These are phyloP conservation scores for Drosophila setifemur DNA, from an alignment of 1,140 invertebrate species.

Conservation along the genomic window DNA sequence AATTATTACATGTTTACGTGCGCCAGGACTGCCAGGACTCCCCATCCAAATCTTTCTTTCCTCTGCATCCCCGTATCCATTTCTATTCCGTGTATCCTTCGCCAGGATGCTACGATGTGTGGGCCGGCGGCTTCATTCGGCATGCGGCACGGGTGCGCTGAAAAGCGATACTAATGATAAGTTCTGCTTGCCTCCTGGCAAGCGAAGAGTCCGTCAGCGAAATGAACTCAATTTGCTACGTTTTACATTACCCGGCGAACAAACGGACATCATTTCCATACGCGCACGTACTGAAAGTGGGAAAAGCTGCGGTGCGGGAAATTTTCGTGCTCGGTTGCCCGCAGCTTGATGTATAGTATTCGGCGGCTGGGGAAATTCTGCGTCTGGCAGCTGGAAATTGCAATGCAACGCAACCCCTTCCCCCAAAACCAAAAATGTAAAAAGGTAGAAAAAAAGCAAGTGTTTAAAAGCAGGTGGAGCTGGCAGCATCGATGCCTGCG, in stretches of 20 bases:
- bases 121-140: constrained; percentile 56
- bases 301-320: not conserved
- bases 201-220: constrained; percentile 45
- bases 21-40: constrained; percentile 20
- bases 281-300: constrained; percentile 1
- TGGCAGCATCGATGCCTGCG: constrained; percentile 54
- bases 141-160: constrained; percentile 61
- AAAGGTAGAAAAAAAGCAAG: constrained; percentile 44
- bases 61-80: not conserved
- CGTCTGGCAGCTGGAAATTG: constrained; percentile 75
- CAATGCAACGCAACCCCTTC: constrained; percentile 33
- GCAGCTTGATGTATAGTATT: constrained; percentile 29
- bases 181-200: constrained; percentile 65
- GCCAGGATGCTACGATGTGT: constrained; percentile 7
- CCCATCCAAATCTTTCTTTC: not conserved
- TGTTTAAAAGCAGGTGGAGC: constrained; percentile 22
- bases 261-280: constrained; percentile 43
- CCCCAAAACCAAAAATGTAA: constrained; percentile 6
- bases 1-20: constrained; percentile 66
- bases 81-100: constrained; percentile 1
- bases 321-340: constrained; percentile 16
- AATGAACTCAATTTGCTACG: constrained; percentile 79
- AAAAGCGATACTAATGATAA: constrained; percentile 82
- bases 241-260: constrained; percentile 57
- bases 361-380: constrained; percentile 43